Base-by-base conservation (phyloP, 2,888 invertebrate genomes). In the Polyommatus icarus region DNA sequence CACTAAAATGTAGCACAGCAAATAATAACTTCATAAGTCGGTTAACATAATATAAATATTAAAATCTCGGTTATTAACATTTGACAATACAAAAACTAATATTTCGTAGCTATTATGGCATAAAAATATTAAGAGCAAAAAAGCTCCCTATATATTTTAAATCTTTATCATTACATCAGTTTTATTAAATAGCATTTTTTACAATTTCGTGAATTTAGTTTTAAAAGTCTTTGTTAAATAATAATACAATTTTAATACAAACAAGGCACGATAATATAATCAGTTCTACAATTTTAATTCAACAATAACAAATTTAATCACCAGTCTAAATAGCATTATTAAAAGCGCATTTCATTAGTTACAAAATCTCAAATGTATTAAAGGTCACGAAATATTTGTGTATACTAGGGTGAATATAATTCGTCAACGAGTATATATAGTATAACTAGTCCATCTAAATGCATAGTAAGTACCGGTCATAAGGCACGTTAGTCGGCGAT, bases 401-500 rank as follows among this genome's bases (percentile, higher is more conserved):
- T 15, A 20, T 10, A 15, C 18, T 67, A 15, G 3, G 24, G 24
- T 15, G 29, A 67, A 67, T 67, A 29, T 67, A 15, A 67, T 67
- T 29, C 67, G 67, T 32, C 67, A 29, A 67, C 29, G 29, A 18
- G 54, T 54, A 54, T 54, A 15, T 50, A 50, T 54, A 15, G 61
- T 61, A 24, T 20, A 24, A 12, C 67, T 29, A 32, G 29, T 29
- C 15, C 67, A 29, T 67, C 67, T 29, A 67, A 67, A 67, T 67
- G 67, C 67, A 61, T 2, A 18, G 67, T 29, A 18, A 67, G 29
- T 67, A 29, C 67, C 67, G 67, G 67, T 8, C 29, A 5, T 77
- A 78, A 79, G 80, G 78, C 79, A 80, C 79, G 79, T 59, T 61
- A 77, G 77, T 78, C 76, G 40, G 59, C 76, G 61, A 73, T 59